A percentile compares a stretch with the other conserved stretches of the same genome.
These are phyloP conservation scores for Falco cherrug DNA, from an alignment of 2,797 vertebrate species.

Conservation along the genomic window DNA sequence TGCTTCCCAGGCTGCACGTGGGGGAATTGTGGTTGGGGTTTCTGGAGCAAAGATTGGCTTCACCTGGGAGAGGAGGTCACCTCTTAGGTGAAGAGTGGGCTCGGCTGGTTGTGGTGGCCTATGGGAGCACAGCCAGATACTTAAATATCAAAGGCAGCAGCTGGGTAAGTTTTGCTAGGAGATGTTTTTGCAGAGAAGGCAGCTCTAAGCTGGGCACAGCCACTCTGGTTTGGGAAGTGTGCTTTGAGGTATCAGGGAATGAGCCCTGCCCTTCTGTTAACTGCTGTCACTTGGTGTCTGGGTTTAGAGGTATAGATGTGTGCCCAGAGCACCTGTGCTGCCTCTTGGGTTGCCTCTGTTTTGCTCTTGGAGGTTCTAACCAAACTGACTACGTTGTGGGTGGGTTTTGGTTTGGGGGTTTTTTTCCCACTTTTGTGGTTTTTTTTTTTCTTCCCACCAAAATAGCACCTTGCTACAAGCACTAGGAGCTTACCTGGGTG, in stretches of 20 bases:
- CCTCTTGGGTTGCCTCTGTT: background rate
- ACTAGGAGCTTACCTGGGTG: background rate
- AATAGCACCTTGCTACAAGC: background rate
- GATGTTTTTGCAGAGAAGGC: fast-evolving
- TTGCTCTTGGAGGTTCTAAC: background rate
- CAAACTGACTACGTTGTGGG: background rate
- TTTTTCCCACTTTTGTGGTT: too few species aligned
- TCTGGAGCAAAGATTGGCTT: background rate
- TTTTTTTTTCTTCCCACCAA: background rate
- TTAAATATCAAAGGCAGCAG: background rate
- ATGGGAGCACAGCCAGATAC: background rate
- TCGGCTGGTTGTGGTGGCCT: background rate
- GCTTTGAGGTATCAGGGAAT: background rate
- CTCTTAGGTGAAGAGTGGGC: background rate
- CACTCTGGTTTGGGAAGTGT: background rate
- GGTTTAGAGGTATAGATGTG: background rate
- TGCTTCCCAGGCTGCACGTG: background rate
- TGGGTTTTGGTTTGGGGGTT: too few species aligned
- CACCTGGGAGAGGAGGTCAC: background rate
- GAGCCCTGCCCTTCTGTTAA: background rate
- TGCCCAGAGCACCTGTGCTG: background rate
- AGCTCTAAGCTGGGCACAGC: fast-evolving
- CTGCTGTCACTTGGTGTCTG: background rate
- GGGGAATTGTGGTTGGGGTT: background rate
- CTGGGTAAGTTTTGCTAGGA: fast-evolving